These are phyloP conservation scores for Mus caroli DNA, from an alignment of 2,797 vertebrate species.

Conservation along the genomic window DNA sequence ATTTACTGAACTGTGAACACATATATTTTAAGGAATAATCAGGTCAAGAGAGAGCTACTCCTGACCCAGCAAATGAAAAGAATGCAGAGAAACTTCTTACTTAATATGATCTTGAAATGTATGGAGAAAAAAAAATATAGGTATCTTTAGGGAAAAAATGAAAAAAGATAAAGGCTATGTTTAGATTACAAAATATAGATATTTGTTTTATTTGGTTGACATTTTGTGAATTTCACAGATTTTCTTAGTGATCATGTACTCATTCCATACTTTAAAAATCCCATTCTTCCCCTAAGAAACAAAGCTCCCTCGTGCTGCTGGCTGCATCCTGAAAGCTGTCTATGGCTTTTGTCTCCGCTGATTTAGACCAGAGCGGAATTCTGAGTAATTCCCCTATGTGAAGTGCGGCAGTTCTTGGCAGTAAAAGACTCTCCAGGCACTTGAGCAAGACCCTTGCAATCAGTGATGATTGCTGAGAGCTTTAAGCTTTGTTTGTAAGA, in stretches of 20 bases:
- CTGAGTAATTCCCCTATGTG: conserved; percentile 63
- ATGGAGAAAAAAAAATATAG: neutral
- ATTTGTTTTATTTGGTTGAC: conserved; percentile 64
- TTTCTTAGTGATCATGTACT: conserved; percentile 65
- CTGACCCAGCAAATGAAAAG: conserved; percentile 32
- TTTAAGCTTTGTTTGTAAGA: conserved; percentile 80
- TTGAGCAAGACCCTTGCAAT: conserved; percentile 80
- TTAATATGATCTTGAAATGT: conserved; percentile 53
- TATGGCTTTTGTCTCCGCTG: conserved; percentile 71
- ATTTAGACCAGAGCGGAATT: conserved; percentile 67
- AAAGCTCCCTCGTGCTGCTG: conserved; percentile 36
- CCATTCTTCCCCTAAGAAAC: conserved; percentile 49
- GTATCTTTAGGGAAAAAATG: neutral
- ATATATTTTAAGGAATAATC: conserved; percentile 58
- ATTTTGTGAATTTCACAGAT: conserved; percentile 66
- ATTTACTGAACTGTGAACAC: conserved; percentile 36
- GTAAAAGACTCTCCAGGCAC: conserved; percentile 80
- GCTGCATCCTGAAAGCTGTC: conserved; percentile 65
- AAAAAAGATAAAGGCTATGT: conserved; percentile 33
- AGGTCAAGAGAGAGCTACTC: conserved; percentile 5
- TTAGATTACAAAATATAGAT: neutral
- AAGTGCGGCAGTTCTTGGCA: conserved; percentile 67
- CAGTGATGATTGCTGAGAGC: conserved; percentile 82
- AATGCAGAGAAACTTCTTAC: conserved; percentile 20
- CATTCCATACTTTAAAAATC: conserved; percentile 64